Evolutionary conservation across 1,140 invertebrate genomes (phyloP).

Genomic region (Cydia splendana): DNA sequence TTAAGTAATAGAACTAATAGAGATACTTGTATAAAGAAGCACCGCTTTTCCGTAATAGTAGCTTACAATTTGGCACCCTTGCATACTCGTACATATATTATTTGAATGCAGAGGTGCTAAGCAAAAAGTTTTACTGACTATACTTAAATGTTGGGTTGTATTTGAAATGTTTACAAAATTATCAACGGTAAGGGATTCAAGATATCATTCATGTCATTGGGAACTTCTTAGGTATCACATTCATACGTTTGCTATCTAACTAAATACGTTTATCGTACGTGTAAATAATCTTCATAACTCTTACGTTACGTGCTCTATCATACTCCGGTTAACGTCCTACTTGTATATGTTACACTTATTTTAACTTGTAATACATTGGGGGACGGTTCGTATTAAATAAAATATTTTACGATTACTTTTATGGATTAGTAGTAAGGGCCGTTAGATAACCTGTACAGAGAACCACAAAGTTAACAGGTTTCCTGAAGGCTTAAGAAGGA

Average conservation of each 20-base stretch:
- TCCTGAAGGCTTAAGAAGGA: background rate
- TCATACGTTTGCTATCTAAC: conserved; percentile 28
- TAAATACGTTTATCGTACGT: conserved; percentile 21
- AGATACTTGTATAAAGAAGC: no score
- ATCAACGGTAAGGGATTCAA: conserved; percentile 8
- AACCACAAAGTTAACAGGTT: background rate
- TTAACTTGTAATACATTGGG: conserved; percentile 26
- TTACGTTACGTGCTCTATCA: conserved; percentile 12
- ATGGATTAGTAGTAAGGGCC: background rate
- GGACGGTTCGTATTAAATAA: conserved; percentile 30
- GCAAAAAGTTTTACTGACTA: no score
- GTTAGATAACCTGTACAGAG: background rate
- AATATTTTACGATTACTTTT: conserved; percentile 8
- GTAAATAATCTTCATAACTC: conserved; percentile 21
- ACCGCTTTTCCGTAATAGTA: no score
- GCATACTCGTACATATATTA: no score
- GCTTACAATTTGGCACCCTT: no score
- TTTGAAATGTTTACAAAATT: no score
- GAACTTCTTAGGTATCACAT: conserved; percentile 28
- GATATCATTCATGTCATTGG: background rate
- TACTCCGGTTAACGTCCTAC: conserved; percentile 18
- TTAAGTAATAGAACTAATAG: no score
- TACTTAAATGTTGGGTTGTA: no score
- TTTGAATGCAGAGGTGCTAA: no score
- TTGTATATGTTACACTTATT: conserved; percentile 26